phyloP scores from a whole-genome alignment of 2,888 invertebrate genomes.

The Rambutsinella grinnellia region DNA sequence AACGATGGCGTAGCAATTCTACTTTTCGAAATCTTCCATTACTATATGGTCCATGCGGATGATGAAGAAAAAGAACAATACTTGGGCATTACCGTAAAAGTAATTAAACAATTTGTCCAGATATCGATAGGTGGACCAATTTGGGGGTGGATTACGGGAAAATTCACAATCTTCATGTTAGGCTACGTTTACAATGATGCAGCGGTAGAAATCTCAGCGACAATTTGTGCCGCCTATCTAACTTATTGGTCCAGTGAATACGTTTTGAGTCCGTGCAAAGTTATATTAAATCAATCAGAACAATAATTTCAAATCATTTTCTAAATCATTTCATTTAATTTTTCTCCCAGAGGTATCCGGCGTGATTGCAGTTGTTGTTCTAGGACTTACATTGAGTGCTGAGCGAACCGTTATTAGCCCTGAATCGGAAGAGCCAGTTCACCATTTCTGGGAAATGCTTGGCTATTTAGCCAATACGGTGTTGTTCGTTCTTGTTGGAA shows the following conservation, averaged over 20 bases:
- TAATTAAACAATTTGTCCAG: slow-evolving; percentile 64
- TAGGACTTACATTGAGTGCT: slow-evolving; percentile 69
- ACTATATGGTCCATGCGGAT: slow-evolving; percentile 51
- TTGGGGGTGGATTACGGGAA: slow-evolving; percentile 69
- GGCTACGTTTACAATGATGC: slow-evolving; percentile 69
- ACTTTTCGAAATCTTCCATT: slow-evolving; percentile 67
- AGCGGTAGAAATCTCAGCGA: slow-evolving; percentile 70
- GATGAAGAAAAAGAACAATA: slow-evolving; percentile 67
- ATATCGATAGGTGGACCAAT: slow-evolving; percentile 69
- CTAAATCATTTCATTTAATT: no score
- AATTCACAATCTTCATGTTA: slow-evolving; percentile 68
- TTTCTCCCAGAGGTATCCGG: slow-evolving; percentile 70
- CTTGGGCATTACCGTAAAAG: slow-evolving; percentile 68
- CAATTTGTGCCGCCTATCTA: slow-evolving; percentile 69
- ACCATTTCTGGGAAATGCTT: slow-evolving; percentile 71
- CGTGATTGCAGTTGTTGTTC: slow-evolving; percentile 70
- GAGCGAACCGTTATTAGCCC: slow-evolving; percentile 70
- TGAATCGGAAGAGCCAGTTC: slow-evolving; percentile 70
- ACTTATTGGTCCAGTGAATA: slow-evolving; percentile 68
- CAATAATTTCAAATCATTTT: no score
- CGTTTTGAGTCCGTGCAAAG: slow-evolving; percentile 63
- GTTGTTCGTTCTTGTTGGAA: slow-evolving; percentile 76
- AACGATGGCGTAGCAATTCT: slow-evolving; percentile 72
- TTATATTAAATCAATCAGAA: no score
- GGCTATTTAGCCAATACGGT: slow-evolving; percentile 72